Evolutionary conservation across 2,797 vertebrate genomes (phyloP).

Genomic region (Nothura maculosa): DNA sequence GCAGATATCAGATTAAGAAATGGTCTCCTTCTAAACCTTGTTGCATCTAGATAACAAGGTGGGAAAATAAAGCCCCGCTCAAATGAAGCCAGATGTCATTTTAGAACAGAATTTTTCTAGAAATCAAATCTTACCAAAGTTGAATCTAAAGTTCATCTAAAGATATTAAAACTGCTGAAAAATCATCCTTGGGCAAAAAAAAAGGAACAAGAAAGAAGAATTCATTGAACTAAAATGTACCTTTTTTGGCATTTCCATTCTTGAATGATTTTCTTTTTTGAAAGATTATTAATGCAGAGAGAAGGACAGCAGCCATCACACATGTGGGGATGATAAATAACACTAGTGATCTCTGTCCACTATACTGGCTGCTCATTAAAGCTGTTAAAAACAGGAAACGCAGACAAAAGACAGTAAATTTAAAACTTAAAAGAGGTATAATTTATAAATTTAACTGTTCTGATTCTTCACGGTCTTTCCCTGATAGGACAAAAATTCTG

Average conservation of each 20-base stretch:
- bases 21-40: background rate
- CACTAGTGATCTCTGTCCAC: background rate
- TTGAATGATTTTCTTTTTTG: slow-evolving; percentile 50
- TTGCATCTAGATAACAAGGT: background rate
- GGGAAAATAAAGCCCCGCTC: background rate
- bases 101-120: background rate
- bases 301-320: slow-evolving; percentile 2
- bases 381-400: slow-evolving; percentile 42
- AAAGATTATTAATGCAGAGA: background rate
- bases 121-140: background rate
- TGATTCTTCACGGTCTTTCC: background rate
- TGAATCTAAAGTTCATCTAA: background rate
- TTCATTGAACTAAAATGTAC: slow-evolving; percentile 52
- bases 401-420: background rate
- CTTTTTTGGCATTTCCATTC: slow-evolving; percentile 38
- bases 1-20: background rate
- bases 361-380: background rate
- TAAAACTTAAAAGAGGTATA: background rate
- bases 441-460: background rate
- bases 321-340: slow-evolving; percentile 35
- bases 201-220: background rate
- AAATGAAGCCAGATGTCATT: background rate
- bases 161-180: background rate
- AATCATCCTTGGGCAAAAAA: background rate
- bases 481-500: background rate